Conservation (phyloP, 2,888 invertebrate genomes). For the Eupsilia transversa region DNA sequence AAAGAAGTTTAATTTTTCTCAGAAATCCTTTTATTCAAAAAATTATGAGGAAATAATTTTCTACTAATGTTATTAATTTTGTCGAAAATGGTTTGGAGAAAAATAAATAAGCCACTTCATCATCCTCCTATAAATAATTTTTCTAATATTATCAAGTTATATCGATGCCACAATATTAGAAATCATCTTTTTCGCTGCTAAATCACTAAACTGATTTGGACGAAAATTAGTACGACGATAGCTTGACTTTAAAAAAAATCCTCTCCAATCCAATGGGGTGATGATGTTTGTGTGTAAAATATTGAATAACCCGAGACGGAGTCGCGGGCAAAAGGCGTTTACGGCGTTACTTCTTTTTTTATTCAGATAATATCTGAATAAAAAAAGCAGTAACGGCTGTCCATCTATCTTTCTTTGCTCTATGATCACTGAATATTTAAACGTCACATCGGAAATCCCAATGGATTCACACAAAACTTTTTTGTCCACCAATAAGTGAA, state of each 20-base stretch:
- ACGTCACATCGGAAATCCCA: slow-evolving; percentile 8
- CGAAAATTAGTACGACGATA: neutral
- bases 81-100: slow-evolving; percentile 1
- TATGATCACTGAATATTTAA: slow-evolving; percentile 42
- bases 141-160: neutral
- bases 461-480: slow-evolving; percentile 29
- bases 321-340: neutral
- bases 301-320: neutral
- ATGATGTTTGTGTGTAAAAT: neutral
- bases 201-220: neutral
- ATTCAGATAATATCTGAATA: neutral
- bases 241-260: neutral
- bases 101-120: neutral
- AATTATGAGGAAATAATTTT: neutral
- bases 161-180: neutral
- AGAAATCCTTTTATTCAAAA: neutral
- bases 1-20: neutral
- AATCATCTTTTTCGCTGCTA: neutral
- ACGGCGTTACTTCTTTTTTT: too few species aligned
- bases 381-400: neutral
- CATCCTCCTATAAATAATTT: neutral
- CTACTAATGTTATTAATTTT: neutral
- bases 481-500: slow-evolving; percentile 37
- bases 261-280: neutral
- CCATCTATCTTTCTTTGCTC: slow-evolving; percentile 5